Conservation (phyloP, 2,113 vertebrate genomes). For the Lampris megalopsis region DNA sequence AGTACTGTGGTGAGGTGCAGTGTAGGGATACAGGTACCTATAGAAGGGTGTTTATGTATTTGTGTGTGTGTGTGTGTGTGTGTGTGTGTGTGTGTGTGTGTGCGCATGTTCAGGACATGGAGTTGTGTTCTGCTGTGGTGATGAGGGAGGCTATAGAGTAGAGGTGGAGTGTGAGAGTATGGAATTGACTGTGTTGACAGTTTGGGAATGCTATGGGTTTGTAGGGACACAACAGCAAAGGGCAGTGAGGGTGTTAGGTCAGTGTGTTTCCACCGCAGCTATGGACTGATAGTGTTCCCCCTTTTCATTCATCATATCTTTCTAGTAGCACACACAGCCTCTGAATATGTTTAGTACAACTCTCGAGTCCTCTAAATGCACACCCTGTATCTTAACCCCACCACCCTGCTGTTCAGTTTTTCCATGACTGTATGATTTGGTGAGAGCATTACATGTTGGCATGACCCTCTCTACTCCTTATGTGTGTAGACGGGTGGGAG, state of each 20-base stretch:
- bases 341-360: constrained; percentile 9
- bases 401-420: neutral
- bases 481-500: neutral
- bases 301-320: constrained; percentile 59
- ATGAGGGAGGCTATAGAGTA: constrained; percentile 69
- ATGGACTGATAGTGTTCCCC: constrained; percentile 50
- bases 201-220: constrained; percentile 35
- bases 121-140: constrained; percentile 36
- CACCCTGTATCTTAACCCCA: neutral
- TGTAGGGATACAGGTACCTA: neutral
- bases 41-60: neutral
- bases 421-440: neutral
- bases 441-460: neutral
- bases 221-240: constrained; percentile 26
- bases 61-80: constrained; percentile 20
- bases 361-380: neutral
- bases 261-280: constrained; percentile 31
- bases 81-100: constrained; percentile 41
- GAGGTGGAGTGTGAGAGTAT: constrained; percentile 68
- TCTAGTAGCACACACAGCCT: constrained; percentile 64
- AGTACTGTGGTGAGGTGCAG: neutral
- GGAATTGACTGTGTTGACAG: constrained; percentile 61
- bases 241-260: constrained; percentile 31
- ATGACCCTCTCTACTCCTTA: neutral
- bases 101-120: constrained; percentile 36